Percentiles rank a stretch among this genome's conserved stretches.
These are phyloP conservation scores for Styela clava DNA, from an alignment of 23 tunicate species.

Conservation along the genomic window DNA sequence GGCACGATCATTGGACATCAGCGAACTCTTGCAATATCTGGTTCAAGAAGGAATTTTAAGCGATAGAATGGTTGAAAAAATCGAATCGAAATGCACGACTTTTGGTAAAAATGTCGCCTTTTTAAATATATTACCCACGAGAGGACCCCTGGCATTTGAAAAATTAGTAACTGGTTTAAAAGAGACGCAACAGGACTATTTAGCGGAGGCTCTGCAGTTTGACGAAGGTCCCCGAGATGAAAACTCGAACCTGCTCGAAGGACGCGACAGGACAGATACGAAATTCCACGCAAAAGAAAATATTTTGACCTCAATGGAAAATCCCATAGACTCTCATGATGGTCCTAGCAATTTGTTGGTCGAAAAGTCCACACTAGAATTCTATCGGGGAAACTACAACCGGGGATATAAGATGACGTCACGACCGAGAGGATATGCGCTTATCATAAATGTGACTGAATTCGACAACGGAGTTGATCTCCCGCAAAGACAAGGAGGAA, in stretches of 20 bases:
- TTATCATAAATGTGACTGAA: constrained; percentile 30
- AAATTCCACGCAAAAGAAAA: background rate
- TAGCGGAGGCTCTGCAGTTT: constrained; percentile 24
- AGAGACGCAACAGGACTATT: constrained; percentile 28
- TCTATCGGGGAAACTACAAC: constrained; percentile 23
- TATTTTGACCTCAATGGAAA: background rate
- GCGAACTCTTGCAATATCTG: constrained; percentile 43
- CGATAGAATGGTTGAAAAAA: constrained; percentile 43
- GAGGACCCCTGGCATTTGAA: constrained; percentile 46
- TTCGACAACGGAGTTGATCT: constrained; percentile 21
- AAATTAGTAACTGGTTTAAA: constrained; percentile 18
- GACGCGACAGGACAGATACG: background rate
- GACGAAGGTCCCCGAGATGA: background rate
- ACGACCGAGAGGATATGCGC: constrained; percentile 43
- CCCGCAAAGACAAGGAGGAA: constrained; percentile 32
- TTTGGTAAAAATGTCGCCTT: constrained; percentile 51
- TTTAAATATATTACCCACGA: constrained; percentile 27
- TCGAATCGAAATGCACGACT: constrained; percentile 35
- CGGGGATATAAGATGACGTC: constrained; percentile 50
- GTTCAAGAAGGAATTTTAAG: constrained; percentile 40
- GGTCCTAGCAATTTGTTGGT: constrained; percentile 13
- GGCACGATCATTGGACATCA: constrained; percentile 29
- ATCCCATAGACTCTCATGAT: background rate
- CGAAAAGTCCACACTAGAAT: constrained; percentile 43
- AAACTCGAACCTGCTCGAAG: background rate